Base-by-base conservation (phyloP, 2,888 invertebrate species). In the Isotomurus palustris region DNA sequence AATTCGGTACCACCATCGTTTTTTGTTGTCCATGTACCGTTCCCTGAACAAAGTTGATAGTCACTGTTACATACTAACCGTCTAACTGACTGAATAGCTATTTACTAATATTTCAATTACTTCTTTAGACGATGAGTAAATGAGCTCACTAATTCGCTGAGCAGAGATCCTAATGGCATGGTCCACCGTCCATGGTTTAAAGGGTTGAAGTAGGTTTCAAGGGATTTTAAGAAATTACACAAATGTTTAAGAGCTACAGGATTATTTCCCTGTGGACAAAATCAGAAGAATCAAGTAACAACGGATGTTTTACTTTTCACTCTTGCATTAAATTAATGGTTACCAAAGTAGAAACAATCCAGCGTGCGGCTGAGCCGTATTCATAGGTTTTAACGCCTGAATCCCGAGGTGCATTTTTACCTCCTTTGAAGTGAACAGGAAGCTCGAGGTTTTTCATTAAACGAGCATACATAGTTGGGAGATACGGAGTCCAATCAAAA, bases 151-250 rank as follows among this genome's bases (percentile, higher is more conserved):
- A 90, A 76, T 72, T 84, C 84, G 50, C 81, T 79, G 2, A 91
- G 76, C 5, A 88, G 76, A 56, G 86, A 84, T 56, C 83, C 80
- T 1, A 88, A 78, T 65, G 81, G 83, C 62, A 75, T 75, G 0
- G 85, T 82, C 91, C 93, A 94, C 44, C 83, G 75, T 25, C 93
- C 94, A 35, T 80, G 76, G 75, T 95, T 95, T 0, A 92, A 92
- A 51, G 91, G 90, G 77, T 95, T 89, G 71, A 87, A 84, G 76
- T 91, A 94, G 3, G 90, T 87, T 74, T 91, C 89, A 3, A 92
- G 78, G 0, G 88, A 85, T 67, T 84, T 85, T 72, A 94, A 82
- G 72, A 94, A 84, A 70, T 87, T 85, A 56, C 84, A 83, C 51
- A 95, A 78, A 71, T 91, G 85, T 49, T 81, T 81, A 73, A 88